Conservation (phyloP, 1,140 invertebrate species). For the Aphis gossypii region DNA sequence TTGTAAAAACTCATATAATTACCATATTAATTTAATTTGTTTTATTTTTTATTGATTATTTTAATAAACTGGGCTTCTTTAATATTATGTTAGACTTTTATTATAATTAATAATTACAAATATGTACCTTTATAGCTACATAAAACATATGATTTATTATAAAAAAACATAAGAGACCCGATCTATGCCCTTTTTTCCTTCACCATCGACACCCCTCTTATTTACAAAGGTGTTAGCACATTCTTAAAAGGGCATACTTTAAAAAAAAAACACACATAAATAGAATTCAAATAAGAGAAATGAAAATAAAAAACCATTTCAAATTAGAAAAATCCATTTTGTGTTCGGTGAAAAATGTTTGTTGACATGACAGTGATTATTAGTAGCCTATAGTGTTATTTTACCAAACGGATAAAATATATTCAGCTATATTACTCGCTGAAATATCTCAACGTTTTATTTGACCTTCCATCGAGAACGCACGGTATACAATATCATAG, state of each 20-base stretch:
- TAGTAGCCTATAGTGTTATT: not conserved
- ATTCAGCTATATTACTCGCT: not conserved
- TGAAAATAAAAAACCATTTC: not conserved
- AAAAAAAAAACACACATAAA: not conserved
- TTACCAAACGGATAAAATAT: not conserved
- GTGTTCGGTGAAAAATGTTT: not conserved
- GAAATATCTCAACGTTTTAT: not conserved
- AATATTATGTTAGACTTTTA: too few relatives aligned
- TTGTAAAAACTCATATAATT: too few relatives aligned
- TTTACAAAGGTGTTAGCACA: not conserved
- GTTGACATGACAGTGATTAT: slow-evolving; percentile 5
- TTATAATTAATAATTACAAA: too few relatives aligned
- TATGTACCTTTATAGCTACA: not conserved
- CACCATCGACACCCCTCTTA: too few relatives aligned
- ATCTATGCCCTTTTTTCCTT: not conserved
- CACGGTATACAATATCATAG: not conserved
- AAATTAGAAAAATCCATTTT: not conserved
- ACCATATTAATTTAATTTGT: too few relatives aligned
- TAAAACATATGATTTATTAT: not conserved
- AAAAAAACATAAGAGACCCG: not conserved
- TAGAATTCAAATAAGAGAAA: not conserved
- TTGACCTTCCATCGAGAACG: not conserved
- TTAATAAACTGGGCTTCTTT: too few relatives aligned
- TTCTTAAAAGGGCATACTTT: not conserved
- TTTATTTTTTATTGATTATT: too few relatives aligned